Evolutionary conservation across 2,797 vertebrate genomes (phyloP).

Genomic region (Babyrousa celebensis): DNA sequence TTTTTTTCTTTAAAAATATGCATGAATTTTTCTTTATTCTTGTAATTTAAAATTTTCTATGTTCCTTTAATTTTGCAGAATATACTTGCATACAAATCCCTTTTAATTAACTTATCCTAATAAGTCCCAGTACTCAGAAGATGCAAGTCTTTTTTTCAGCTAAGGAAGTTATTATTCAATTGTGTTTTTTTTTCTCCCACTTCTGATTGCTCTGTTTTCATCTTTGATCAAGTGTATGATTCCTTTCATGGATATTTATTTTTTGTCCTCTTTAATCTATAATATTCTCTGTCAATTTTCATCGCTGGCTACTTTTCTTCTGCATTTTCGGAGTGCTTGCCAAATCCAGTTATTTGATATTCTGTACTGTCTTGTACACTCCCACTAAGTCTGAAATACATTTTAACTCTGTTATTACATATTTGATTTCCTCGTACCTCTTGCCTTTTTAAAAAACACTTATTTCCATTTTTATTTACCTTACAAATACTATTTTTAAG

Average conservation of each 20-base stretch:
- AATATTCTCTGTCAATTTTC: conserved; percentile 56
- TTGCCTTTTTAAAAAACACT: conserved; percentile 63
- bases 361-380: not conserved
- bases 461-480: conserved; percentile 50
- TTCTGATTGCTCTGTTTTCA: conserved; percentile 63
- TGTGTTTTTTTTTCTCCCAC: conserved; percentile 41
- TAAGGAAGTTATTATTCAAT: conserved; percentile 61
- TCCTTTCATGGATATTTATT: conserved; percentile 52
- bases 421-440: conserved; percentile 39
- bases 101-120: conserved; percentile 18
- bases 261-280: conserved; percentile 61
- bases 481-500: conserved; percentile 26
- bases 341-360: conserved; percentile 61
- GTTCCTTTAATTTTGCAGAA: conserved; percentile 56
- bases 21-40: conserved; percentile 4
- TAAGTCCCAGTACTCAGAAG: not conserved
- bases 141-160: conserved; percentile 41
- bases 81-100: conserved; percentile 32
- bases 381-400: conserved; percentile 19
- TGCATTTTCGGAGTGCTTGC: not conserved
- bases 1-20: conserved; percentile 51
- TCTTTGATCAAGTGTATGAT: conserved; percentile 23
- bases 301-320: conserved; percentile 40
- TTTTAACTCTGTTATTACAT: conserved; percentile 34
- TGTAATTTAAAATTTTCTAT: conserved; percentile 32